Evolutionary conservation across 2,113 vertebrate genomes (phyloP).

Genomic region (Glaucomys volans): DNA sequence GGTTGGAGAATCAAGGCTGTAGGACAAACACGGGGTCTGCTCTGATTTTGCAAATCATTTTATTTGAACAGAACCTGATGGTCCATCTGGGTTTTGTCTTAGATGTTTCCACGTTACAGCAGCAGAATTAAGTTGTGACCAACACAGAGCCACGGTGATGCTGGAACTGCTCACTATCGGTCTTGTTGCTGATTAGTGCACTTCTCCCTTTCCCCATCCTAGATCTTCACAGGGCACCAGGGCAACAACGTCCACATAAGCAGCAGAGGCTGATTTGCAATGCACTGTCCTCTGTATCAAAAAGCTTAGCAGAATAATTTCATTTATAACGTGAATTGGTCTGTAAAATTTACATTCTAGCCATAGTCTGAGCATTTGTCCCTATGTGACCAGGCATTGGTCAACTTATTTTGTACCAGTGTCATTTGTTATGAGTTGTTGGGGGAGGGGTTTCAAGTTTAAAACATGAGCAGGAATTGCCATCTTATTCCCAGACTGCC

Average conservation of each 20-base stretch:
- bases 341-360: not conserved
- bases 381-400: not conserved
- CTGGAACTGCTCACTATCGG: not conserved
- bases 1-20: not conserved
- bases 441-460: not conserved
- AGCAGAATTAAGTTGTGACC: not conserved
- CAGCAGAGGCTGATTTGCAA: not conserved
- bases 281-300: not conserved
- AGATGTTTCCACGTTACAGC: not conserved
- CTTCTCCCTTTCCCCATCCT: not conserved
- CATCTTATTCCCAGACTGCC: not conserved
- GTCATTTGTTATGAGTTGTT: not conserved
- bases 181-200: not conserved
- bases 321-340: not conserved
- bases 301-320: not conserved
- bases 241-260: not conserved
- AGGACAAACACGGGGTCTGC: not conserved
- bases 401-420: not conserved
- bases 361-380: not conserved
- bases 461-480: not conserved
- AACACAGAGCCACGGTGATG: fast-evolving
- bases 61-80: not conserved
- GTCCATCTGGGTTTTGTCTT: not conserved
- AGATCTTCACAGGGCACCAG: not conserved
- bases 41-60: not conserved